These are phyloP conservation scores for Paracentrotus lividus DNA, from an alignment of 53 echinoderm and acorn worm genomes.

Conservation along the genomic window DNA sequence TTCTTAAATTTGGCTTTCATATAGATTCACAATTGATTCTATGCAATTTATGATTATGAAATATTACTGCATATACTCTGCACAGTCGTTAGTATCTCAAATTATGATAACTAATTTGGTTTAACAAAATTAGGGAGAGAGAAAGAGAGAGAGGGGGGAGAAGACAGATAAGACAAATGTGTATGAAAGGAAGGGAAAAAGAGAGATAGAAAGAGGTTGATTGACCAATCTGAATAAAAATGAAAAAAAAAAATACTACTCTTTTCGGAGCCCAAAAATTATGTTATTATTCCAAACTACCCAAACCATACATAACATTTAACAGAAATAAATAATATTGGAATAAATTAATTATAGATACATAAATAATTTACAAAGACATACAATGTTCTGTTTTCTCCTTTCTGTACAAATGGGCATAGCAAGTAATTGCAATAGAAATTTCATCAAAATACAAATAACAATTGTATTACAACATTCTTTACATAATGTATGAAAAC, in stretches of 20 bases:
- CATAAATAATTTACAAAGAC: constrained; percentile 1
- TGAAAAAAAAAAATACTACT: not conserved
- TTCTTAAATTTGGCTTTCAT: no score
- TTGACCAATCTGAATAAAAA: not conserved
- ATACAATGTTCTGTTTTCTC: not conserved
- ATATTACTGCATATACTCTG: not conserved
- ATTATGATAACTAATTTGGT: not conserved
- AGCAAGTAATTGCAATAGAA: not conserved
- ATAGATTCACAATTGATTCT: no score
- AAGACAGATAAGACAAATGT: not conserved
- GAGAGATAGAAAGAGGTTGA: not conserved
- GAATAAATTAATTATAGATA: constrained; percentile 52
- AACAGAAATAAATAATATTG: constrained; percentile 39
- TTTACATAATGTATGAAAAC: not conserved
- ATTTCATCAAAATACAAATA: not conserved
- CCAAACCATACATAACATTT: constrained; percentile 39
- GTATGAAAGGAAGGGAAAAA: not conserved
- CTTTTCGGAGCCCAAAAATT: not conserved
- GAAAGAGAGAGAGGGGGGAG: not conserved
- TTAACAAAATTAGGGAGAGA: not conserved
- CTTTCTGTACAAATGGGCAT: not conserved
- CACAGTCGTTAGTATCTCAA: not conserved
- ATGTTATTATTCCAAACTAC: not conserved
- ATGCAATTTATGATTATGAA: not conserved
- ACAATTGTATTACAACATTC: not conserved